Evolutionary conservation across 2,888 invertebrate genomes (phyloP).

Genomic region (Sphaeridia pumilis): DNA sequence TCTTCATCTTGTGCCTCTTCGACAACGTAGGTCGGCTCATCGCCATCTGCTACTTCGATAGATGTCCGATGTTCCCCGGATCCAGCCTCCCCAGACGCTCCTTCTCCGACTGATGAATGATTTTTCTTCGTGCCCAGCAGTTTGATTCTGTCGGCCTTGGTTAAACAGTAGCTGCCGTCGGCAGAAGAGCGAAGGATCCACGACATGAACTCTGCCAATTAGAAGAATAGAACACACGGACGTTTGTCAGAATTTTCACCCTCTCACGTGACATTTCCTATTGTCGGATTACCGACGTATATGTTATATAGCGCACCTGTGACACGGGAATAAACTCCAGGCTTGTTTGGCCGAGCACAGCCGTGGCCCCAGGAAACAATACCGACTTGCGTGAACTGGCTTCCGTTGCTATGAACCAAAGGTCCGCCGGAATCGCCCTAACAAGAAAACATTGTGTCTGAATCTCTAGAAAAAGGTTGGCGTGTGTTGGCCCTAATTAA

Average conservation of each 20-base stretch:
- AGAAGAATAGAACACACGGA: too few species aligned
- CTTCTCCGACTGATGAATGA: background rate
- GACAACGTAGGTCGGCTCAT: too few species aligned
- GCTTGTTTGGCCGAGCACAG: conserved; percentile 15
- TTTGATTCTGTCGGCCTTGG: background rate
- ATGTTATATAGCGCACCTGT: conserved; percentile 9
- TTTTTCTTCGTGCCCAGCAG: background rate
- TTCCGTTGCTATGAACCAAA: conserved; percentile 9
- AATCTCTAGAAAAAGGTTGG: background rate
- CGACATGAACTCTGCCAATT: conserved; percentile 15
- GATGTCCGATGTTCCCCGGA: background rate
- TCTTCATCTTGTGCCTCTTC: too few species aligned
- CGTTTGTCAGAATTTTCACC: too few species aligned
- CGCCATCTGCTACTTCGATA: too few species aligned
- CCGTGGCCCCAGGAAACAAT: conserved; percentile 29
- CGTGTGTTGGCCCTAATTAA: background rate
- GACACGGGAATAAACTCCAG: conserved; percentile 17
- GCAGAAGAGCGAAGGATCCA: conserved; percentile 9
- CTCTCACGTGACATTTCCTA: too few species aligned
- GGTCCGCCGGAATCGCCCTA: conserved; percentile 26
- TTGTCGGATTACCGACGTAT: background rate
- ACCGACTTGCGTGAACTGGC: conserved; percentile 26
- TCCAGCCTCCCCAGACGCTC: background rate
- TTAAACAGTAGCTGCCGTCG: conserved; percentile 18
- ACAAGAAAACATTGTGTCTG: background rate